Percentiles rank a stretch among this genome's conserved stretches.
Evolutionary conservation across 2,888 invertebrate genomes (phyloP).

Genomic region (Macaria liturata): DNA sequence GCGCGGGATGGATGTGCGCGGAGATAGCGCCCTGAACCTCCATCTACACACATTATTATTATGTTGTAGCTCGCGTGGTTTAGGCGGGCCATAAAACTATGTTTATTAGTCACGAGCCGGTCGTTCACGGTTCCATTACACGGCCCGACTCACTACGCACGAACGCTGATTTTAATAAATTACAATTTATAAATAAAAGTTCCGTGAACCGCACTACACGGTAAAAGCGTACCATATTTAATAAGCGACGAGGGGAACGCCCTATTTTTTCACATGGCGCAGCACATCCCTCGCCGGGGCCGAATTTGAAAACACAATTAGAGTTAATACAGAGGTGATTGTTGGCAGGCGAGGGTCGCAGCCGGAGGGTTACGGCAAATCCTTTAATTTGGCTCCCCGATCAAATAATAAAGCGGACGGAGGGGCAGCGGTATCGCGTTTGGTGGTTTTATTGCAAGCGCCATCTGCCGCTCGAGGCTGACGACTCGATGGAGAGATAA

Average conservation of each 20-base stretch:
- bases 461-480: constrained; percentile 75
- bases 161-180: constrained; percentile 49
- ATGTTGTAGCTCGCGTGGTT: constrained; percentile 57
- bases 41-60: constrained; percentile 50
- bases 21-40: constrained; percentile 45
- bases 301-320: constrained; percentile 83
- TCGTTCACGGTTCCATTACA: constrained; percentile 55
- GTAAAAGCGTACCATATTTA: constrained; percentile 57
- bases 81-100: constrained; percentile 57
- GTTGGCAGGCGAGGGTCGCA: constrained; percentile 77
- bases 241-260: constrained; percentile 67
- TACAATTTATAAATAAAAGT: constrained; percentile 44
- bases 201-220: constrained; percentile 53
- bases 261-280: constrained; percentile 78
- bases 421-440: constrained; percentile 79
- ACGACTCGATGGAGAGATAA: constrained; percentile 75
- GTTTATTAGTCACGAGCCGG: constrained; percentile 66
- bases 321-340: constrained; percentile 84
- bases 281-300: constrained; percentile 70
- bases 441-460: constrained; percentile 84
- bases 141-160: constrained; percentile 53
- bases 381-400: constrained; percentile 84
- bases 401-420: constrained; percentile 80
- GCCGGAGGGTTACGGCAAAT: constrained; percentile 77
- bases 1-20: constrained; percentile 49